These are phyloP conservation scores for Caenorhabditis becei DNA, from an alignment of 2,888 invertebrate species.

Conservation along the genomic window DNA sequence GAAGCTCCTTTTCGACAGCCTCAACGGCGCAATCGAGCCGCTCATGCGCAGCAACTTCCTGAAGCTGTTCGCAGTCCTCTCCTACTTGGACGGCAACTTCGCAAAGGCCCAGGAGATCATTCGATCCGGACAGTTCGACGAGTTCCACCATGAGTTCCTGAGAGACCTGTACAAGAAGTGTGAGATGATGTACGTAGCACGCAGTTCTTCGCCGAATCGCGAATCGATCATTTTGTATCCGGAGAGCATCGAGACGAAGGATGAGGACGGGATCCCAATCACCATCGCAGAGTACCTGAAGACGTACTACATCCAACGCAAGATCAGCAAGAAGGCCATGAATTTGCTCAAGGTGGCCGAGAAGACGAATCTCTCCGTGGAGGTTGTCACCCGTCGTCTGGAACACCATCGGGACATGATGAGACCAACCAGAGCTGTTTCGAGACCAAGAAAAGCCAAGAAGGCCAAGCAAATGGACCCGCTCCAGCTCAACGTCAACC, in stretches of 20 bases:
- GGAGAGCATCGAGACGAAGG: conserved; percentile 1
- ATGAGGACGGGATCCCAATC: not conserved
- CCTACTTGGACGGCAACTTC: not conserved
- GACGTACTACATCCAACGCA: not conserved
- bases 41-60: not conserved
- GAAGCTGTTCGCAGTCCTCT: not conserved
- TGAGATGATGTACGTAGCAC: not conserved
- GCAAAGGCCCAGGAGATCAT: not conserved
- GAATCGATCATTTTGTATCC: not conserved
- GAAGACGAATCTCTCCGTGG: not conserved
- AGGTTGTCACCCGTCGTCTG: not conserved
- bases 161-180: not conserved
- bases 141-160: not conserved
- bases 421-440: not conserved
- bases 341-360: not conserved
- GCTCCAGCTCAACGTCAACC: not conserved
- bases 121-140: not conserved
- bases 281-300: not conserved
- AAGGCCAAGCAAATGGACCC: no score
- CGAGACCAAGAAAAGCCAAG: not conserved
- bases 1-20: not conserved
- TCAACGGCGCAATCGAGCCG: not conserved
- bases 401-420: not conserved
- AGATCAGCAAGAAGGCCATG: not conserved
- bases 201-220: not conserved